Evolutionary conservation across 2,113 vertebrate species (phyloP), one percentile per base, ranked within the genome.

Genomic region (Tragulus kanchil): DNA sequence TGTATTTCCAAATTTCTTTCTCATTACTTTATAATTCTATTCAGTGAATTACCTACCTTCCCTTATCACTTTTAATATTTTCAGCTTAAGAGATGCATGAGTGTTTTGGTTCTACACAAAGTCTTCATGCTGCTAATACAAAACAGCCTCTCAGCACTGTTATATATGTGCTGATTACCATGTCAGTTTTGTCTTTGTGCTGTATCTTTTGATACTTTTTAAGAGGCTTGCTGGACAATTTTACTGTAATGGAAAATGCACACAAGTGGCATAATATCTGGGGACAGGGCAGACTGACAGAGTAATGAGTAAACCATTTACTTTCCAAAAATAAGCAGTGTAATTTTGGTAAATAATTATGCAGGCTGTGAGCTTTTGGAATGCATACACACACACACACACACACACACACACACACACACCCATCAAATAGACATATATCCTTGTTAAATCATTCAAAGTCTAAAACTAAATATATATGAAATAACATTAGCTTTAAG

Each of bases 101-200:
- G 16, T 42, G 14, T 85, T 90, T 93, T 65, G 4, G 21, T 75
- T 95, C 73, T 81, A 82, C 14, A 42, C 36, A 77, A 19, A 12
- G 26, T 58, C 83, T 58, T 79, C 4, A 42, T 45, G 42, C 26
- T 50, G 1, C 67, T 50, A 10, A 25, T 69, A 8, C 16, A 50
- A 64, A 84, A 64, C 56, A 31, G 1, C 5, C 12, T 85, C 64
- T 73, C 26, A 15, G 36, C 6, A 8, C 56, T 56, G 36, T 73
- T 81, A 59, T 25, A n/a, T 17, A 23, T 61, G 3, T 56, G 6
- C 26, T 93, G 21, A 83, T 69, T 54, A 56, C 17, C 16, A 6
- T 67, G 62, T 85, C 77, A 67, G 21, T 54, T 83, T 93, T 95
- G 31, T 61, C 82, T 90, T 16, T 84, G 71, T 81, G 14, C 15